Evolutionary conservation across 1,140 invertebrate species (phyloP).

Genomic region (Euschistus heros): DNA sequence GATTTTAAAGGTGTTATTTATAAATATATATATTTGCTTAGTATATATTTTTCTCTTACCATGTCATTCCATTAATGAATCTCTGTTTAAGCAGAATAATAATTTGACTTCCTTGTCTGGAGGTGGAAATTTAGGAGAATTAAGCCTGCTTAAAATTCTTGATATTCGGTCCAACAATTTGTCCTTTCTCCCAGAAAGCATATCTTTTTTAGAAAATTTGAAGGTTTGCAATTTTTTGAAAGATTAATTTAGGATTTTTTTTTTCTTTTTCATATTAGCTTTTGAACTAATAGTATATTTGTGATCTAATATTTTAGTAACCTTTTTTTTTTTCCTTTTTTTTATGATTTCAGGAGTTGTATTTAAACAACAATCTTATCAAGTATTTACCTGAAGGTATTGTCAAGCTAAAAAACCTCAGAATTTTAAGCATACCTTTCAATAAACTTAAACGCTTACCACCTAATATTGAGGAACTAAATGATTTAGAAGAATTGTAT

Average conservation of each 20-base stretch:
- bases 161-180: slow-evolving; percentile 63
- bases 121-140: slow-evolving; percentile 56
- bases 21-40: not conserved
- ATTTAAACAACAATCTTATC: slow-evolving; percentile 52
- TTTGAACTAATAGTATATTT: not conserved
- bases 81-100: slow-evolving; percentile 46
- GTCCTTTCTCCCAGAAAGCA: slow-evolving; percentile 46
- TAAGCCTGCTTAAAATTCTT: slow-evolving; percentile 53
- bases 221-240: slow-evolving; percentile 21
- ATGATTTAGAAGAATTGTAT: slow-evolving; percentile 44
- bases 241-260: too few species aligned
- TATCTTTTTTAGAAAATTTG: slow-evolving; percentile 41
- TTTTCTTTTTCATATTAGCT: not conserved
- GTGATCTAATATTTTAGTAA: not conserved
- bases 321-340: not conserved
- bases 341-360: slow-evolving; percentile 44
- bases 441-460: slow-evolving; percentile 59
- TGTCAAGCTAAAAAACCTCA: slow-evolving; percentile 46
- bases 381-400: slow-evolving; percentile 55
- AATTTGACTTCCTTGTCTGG: slow-evolving; percentile 51
- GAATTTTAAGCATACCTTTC: slow-evolving; percentile 54
- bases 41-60: not conserved
- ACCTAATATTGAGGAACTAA: slow-evolving; percentile 48
- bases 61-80: not conserved
- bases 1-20: slow-evolving; percentile 30